phyloP scores from a whole-genome alignment of 1,140 invertebrate genomes.

The Hycleus cichorii region DNA sequence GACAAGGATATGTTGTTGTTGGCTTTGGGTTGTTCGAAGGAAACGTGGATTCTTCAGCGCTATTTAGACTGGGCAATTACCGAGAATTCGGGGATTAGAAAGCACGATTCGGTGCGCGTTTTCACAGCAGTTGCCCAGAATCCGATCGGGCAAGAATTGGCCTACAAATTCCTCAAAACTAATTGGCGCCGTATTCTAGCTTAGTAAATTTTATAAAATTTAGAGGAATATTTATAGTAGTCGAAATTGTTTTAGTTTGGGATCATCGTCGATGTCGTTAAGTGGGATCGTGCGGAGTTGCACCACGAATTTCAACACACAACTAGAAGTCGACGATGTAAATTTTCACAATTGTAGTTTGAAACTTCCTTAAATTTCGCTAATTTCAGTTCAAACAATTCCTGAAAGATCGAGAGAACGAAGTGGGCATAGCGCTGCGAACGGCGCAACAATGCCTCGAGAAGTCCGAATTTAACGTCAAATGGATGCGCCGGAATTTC shows the following conservation, averaged over 20 bases:
- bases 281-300: slow-evolving; percentile 65
- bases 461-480: slow-evolving; percentile 66
- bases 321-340: slow-evolving; percentile 69
- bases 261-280: slow-evolving; percentile 59
- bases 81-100: slow-evolving; percentile 66
- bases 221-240: not conserved
- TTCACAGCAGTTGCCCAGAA: slow-evolving; percentile 64
- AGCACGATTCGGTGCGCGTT: slow-evolving; percentile 68
- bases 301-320: slow-evolving; percentile 62
- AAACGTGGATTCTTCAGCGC: slow-evolving; percentile 67
- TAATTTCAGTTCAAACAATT: slow-evolving; percentile 56
- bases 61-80: slow-evolving; percentile 64
- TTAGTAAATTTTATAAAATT: slow-evolving; percentile 54
- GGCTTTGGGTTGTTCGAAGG: slow-evolving; percentile 70
- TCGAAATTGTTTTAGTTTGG: slow-evolving; percentile 52
- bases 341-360: no score
- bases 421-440: slow-evolving; percentile 55
- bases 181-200: slow-evolving; percentile 62
- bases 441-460: slow-evolving; percentile 72
- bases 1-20: slow-evolving; percentile 67
- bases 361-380: no score
- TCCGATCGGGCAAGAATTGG: slow-evolving; percentile 63
- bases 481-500: slow-evolving; percentile 73
- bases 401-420: slow-evolving; percentile 48
- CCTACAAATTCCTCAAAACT: slow-evolving; percentile 64